Percentiles rank a stretch among this genome's conserved stretches.
Evolutionary conservation across 2,113 vertebrate species (phyloP).

Genomic region (Microcebus ravelobensis): DNA sequence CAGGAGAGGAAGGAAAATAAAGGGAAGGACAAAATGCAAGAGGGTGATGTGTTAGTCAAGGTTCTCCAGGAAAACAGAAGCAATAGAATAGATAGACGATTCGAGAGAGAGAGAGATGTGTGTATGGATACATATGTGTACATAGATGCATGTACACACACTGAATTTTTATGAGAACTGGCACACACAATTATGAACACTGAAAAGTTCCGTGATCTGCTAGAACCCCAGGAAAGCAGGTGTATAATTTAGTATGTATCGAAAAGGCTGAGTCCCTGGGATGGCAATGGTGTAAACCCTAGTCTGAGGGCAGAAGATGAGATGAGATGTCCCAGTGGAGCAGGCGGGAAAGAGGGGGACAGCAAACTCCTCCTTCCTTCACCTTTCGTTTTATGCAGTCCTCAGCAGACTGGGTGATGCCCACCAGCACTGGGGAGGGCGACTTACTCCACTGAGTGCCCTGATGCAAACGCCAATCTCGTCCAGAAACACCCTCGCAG

Average conservation of each 20-base stretch:
- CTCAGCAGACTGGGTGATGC: background rate
- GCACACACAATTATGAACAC: background rate
- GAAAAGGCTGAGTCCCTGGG: background rate
- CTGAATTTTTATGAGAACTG: background rate
- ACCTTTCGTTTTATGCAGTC: background rate
- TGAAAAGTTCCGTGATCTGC: background rate
- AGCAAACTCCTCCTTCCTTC: background rate
- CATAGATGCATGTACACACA: no score
- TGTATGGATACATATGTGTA: background rate
- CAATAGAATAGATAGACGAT: background rate
- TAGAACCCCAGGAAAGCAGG: background rate
- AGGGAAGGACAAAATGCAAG: background rate
- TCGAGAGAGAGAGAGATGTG: background rate
- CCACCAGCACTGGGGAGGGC: background rate
- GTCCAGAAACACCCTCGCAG: background rate
- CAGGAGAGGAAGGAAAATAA: background rate
- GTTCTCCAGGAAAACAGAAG: background rate
- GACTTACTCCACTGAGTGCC: background rate
- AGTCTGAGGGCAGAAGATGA: background rate
- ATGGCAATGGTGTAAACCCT: background rate
- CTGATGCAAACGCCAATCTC: background rate
- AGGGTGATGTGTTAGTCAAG: background rate
- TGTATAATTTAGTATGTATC: background rate
- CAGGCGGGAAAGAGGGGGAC: no score
- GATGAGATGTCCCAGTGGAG: background rate